phyloP scores from a whole-genome alignment of 2,888 invertebrate genomes.

The Ichneumoninae sp. region DNA sequence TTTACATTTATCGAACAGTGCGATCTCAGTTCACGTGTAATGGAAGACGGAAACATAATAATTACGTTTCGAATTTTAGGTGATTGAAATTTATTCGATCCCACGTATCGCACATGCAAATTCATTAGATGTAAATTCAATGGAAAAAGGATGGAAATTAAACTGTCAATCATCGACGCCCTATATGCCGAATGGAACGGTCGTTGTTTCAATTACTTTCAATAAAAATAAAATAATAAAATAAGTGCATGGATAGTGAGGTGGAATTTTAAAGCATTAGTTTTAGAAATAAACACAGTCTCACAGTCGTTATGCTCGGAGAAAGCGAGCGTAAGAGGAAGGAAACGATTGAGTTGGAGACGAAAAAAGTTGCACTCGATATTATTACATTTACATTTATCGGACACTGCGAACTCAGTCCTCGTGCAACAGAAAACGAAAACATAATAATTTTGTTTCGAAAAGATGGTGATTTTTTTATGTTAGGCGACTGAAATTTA shows the following conservation, averaged over 20 bases:
- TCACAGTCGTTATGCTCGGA: constrained; percentile 9
- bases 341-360: constrained; percentile 25
- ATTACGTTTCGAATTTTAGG: background rate
- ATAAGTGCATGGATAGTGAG: background rate
- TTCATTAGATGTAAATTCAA: background rate
- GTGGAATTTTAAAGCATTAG: background rate
- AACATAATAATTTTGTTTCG: background rate
- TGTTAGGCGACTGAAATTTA: background rate
- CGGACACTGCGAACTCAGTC: background rate
- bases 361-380: constrained; percentile 41
- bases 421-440: background rate
- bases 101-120: background rate
- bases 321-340: constrained; percentile 10
- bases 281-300: constrained; percentile 35
- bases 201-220: background rate
- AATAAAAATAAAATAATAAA: background rate
- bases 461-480: background rate
- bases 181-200: background rate
- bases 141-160: background rate
- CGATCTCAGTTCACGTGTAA: background rate
- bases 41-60: background rate
- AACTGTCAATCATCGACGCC: background rate
- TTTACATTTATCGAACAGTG: background rate
- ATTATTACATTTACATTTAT: constrained; percentile 11
- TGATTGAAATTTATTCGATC: background rate